phyloP scores from a whole-genome alignment of 2,888 invertebrate species.

The Zelleria hepariella region DNA sequence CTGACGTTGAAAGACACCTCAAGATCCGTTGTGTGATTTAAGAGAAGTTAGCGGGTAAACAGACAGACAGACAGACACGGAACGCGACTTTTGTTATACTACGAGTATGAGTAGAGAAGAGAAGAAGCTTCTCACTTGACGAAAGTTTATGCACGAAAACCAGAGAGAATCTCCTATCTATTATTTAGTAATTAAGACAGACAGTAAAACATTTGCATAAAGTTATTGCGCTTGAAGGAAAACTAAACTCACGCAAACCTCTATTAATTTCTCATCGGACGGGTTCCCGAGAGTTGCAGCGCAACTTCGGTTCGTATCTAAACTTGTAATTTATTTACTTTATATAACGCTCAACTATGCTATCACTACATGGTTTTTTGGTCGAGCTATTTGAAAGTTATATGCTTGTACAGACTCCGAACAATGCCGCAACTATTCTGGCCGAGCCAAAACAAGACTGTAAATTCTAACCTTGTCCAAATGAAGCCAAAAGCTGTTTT shows the following conservation, averaged over 20 bases:
- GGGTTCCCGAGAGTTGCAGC: constrained; percentile 12
- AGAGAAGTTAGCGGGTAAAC: too few relatives aligned
- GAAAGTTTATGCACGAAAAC: neutral
- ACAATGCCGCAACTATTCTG: neutral
- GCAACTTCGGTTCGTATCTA: constrained; percentile 14
- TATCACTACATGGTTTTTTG: neutral
- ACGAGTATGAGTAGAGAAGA: too few relatives aligned
- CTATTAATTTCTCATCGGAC: constrained; percentile 33
- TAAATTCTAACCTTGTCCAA: neutral
- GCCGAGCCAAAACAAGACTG: neutral
- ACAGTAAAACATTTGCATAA: neutral
- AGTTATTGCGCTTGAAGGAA: neutral
- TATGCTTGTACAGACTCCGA: neutral
- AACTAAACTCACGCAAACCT: constrained; percentile 18
- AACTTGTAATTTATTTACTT: constrained; percentile 23
- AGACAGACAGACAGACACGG: too few relatives aligned
- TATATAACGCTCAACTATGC: neutral
- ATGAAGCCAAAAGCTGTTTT: neutral
- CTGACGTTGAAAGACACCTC: too few relatives aligned
- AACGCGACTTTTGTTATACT: too few relatives aligned
- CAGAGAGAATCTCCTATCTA: neutral
- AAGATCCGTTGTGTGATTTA: too few relatives aligned
- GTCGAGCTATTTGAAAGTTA: neutral
- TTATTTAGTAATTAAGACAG: neutral
- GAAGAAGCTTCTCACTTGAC: too few relatives aligned